These are phyloP conservation scores for Heliconius eleuchia DNA, from an alignment of 1,140 invertebrate species.

Conservation along the genomic window DNA sequence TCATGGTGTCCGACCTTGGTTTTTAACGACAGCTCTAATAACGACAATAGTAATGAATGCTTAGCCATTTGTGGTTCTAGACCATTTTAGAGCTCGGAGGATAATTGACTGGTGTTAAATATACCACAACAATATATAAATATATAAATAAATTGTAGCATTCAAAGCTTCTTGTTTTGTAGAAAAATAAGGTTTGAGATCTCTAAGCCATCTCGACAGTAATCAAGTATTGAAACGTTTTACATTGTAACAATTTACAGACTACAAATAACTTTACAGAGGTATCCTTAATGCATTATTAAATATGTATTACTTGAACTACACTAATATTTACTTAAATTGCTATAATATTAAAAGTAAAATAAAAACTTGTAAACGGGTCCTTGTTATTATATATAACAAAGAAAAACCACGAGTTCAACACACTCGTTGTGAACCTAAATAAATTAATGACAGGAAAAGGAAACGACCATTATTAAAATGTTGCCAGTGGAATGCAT, in stretches of 20 bases:
- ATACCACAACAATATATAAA: background rate
- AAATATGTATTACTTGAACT: no score
- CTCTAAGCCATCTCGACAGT: background rate
- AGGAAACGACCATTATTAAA: constrained; percentile 29
- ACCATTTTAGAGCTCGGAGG: background rate
- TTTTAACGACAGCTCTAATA: constrained; percentile 37
- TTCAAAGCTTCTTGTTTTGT: background rate
- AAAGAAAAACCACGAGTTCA: constrained; percentile 28
- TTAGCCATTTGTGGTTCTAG: constrained; percentile 2
- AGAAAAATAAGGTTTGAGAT: background rate
- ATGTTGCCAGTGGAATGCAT: constrained; percentile 33
- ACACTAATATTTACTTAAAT: background rate
- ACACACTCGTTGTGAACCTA: constrained; percentile 27
- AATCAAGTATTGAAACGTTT: no score
- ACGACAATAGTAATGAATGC: constrained; percentile 32
- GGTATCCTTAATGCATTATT: no score
- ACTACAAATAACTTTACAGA: no score
- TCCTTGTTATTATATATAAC: background rate
- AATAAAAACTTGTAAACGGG: background rate
- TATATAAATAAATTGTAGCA: background rate
- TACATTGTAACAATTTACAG: no score
- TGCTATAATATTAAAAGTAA: background rate
- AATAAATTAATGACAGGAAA: constrained; percentile 41
- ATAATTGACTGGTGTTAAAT: background rate
- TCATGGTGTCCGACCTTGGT: constrained; percentile 36